These are phyloP conservation scores for Etia nguti DNA, from an alignment of 2,113 vertebrate species.

Conservation along the genomic window DNA sequence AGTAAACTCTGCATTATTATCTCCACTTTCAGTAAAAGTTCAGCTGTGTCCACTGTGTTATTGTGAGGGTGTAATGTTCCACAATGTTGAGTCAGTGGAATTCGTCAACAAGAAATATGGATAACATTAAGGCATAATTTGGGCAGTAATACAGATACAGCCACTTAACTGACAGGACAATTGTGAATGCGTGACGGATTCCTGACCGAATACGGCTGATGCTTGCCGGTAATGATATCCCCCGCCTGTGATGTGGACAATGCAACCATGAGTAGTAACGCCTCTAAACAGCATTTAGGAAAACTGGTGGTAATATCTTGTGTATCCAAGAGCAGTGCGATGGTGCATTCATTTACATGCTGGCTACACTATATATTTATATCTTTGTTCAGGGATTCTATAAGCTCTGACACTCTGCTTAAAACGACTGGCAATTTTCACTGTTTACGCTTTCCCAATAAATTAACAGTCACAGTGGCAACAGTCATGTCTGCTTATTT, in stretches of 20 bases:
- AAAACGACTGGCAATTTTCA: background rate
- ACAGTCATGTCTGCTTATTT: background rate
- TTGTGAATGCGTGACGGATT: background rate
- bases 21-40: constrained; percentile 55
- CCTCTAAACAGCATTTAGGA: background rate
- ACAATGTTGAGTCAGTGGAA: background rate
- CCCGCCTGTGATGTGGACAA: background rate
- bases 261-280: background rate
- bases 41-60: background rate
- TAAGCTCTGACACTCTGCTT: background rate
- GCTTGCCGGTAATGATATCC: background rate
- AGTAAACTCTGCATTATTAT: constrained; percentile 21
- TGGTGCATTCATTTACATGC: background rate
- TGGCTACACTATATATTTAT: background rate
- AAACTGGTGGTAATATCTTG: background rate
- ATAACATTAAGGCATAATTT: background rate
- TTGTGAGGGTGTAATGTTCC: background rate
- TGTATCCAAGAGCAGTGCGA: background rate
- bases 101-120: background rate
- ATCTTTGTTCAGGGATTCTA: background rate
- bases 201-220: background rate
- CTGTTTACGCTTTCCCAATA: background rate
- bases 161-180: background rate
- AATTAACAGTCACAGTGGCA: background rate
- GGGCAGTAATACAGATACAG: background rate